Evolutionary conservation across 1,140 invertebrate genomes (phyloP).

Genomic region (Drosophila biarmipes): DNA sequence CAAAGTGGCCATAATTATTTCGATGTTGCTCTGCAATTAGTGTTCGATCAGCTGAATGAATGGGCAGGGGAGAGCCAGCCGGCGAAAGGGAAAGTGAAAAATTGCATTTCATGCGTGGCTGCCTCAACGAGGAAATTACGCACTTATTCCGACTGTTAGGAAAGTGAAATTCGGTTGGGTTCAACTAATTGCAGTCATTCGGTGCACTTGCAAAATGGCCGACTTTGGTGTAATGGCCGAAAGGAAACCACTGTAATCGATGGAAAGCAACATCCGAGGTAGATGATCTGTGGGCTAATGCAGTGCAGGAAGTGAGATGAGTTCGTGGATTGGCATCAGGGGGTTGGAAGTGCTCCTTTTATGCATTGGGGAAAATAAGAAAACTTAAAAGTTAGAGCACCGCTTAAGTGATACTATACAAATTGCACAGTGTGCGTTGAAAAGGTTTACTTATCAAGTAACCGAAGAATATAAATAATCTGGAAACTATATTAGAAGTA

Average conservation of each 20-base stretch:
- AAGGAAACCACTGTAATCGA: background rate
- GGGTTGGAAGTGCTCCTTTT: background rate
- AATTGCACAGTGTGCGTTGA: too few relatives aligned
- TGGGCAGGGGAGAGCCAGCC: background rate
- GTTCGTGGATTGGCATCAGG: background rate
- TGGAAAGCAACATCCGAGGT: background rate
- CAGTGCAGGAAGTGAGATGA: background rate
- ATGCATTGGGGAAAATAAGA: too few relatives aligned
- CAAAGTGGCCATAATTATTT: conserved; percentile 82
- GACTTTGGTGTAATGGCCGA: conserved; percentile 1
- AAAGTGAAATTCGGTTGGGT: conserved; percentile 61
- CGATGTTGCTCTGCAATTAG: conserved; percentile 81
- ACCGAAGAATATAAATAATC: too few relatives aligned
- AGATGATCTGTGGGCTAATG: conserved; percentile 6
- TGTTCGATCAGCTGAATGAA: conserved; percentile 66
- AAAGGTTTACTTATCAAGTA: too few relatives aligned
- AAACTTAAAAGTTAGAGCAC: too few relatives aligned
- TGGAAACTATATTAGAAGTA: too few relatives aligned
- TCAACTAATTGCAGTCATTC: conserved; percentile 61
- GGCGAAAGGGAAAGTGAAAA: conserved; percentile 79
- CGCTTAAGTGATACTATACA: too few relatives aligned
- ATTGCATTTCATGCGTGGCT: conserved; percentile 77
- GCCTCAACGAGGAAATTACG: conserved; percentile 72
- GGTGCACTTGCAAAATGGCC: conserved; percentile 46
- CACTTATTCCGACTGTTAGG: conserved; percentile 55